Conservation (phyloP, 1,140 invertebrate species). For the Whitmania pigra region DNA sequence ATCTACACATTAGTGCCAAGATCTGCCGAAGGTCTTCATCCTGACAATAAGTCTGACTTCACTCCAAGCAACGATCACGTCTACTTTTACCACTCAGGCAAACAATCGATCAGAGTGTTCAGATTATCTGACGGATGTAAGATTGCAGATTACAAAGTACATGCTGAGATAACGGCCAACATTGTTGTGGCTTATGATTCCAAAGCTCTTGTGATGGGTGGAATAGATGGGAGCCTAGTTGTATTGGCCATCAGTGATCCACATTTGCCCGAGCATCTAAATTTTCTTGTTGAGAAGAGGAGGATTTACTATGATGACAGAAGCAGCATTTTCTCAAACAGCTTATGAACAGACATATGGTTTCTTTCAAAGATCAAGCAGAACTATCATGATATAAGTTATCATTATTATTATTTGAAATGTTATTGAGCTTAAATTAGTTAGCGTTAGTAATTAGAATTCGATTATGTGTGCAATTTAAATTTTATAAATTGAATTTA, state of each 20-base stretch:
- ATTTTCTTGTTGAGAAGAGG: slow-evolving; percentile 28
- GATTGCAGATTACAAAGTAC: slow-evolving; percentile 80
- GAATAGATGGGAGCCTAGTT: slow-evolving; percentile 82
- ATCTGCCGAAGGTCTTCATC: slow-evolving; percentile 79
- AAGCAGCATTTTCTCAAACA: neutral
- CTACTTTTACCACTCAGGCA: slow-evolving; percentile 85
- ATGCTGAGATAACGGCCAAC: slow-evolving; percentile 71
- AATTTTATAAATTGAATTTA: slow-evolving; percentile 4
- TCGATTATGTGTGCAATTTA: no score
- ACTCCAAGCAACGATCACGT: slow-evolving; percentile 87
- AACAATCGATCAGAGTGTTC: slow-evolving; percentile 80
- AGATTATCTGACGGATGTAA: slow-evolving; percentile 71
- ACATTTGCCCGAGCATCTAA: slow-evolving; percentile 31
- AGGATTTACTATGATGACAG: neutral
- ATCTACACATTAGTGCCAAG: slow-evolving; percentile 70
- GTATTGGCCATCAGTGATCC: slow-evolving; percentile 80
- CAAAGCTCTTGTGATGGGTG: slow-evolving; percentile 54
- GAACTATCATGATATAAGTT: no score
- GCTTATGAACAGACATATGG: no score
- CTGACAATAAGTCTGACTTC: slow-evolving; percentile 84
- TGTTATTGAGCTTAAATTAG: no score
- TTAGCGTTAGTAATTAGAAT: no score
- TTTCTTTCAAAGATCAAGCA: no score
- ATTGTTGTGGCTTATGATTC: slow-evolving; percentile 44
- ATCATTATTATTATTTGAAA: no score